Evolutionary conservation across 2,888 invertebrate genomes (phyloP).

Genomic region (Trachelus stipa): DNA sequence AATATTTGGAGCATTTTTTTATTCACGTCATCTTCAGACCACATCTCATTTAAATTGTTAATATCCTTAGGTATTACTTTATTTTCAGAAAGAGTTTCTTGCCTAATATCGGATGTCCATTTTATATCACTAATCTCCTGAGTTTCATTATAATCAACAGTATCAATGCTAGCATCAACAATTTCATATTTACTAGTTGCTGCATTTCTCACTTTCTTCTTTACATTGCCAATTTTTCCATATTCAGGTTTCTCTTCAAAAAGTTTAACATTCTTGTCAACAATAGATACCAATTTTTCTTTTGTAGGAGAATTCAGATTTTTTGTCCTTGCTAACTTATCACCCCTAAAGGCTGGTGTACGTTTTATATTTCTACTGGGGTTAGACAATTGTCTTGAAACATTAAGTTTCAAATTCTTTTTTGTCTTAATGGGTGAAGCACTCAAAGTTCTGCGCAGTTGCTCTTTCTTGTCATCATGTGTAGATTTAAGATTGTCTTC

Average conservation of each 20-base stretch:
- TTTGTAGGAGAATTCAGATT: conserved; percentile 38
- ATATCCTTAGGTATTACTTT: conserved; percentile 13
- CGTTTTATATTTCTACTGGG: conserved; percentile 72
- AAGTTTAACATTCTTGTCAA: conserved; percentile 38
- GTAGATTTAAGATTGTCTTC: conserved; percentile 21
- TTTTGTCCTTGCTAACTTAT: conserved; percentile 51
- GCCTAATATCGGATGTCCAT: conserved; percentile 4
- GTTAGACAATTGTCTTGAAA: conserved; percentile 68
- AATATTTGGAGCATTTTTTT: conserved; percentile 14
- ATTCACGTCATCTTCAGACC: conserved; percentile 21
- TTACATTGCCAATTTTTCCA: conserved; percentile 33
- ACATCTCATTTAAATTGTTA: conserved; percentile 23
- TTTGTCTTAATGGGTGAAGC: conserved; percentile 15
- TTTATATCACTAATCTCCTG: conserved; percentile 2
- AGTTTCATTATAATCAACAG: conserved; percentile 12
- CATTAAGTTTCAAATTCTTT: conserved; percentile 44
- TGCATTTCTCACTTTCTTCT: conserved; percentile 26
- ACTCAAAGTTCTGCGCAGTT: conserved; percentile 14
- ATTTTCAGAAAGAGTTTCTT: conserved; percentile 20
- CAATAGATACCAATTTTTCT: conserved; percentile 33
- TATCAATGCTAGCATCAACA: conserved; percentile 13
- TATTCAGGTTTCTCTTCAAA: conserved; percentile 43
- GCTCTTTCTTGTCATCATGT: conserved; percentile 53
- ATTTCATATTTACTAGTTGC: conserved; percentile 13
- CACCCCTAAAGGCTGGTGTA: conserved; percentile 71